These are phyloP conservation scores for Ceyx melanurus DNA, from an alignment of 2,113 vertebrate species.

Conservation along the genomic window DNA sequence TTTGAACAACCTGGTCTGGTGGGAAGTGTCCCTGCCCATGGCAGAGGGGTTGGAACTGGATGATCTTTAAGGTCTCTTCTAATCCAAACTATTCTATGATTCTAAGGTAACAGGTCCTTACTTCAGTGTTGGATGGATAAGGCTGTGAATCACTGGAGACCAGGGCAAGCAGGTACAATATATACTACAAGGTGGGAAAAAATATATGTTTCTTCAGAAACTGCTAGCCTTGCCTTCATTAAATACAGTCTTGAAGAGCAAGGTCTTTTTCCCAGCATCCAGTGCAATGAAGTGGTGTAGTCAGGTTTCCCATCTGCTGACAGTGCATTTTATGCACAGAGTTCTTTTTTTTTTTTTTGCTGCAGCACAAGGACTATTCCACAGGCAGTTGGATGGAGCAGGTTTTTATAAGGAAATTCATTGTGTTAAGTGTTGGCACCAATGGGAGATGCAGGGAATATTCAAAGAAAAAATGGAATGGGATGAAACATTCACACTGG, in stretches of 20 bases:
- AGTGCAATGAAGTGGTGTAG: no score
- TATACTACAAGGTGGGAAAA: background rate
- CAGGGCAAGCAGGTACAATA: background rate
- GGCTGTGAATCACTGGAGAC: background rate
- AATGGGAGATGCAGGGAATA: background rate
- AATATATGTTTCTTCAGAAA: background rate
- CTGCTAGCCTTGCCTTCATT: background rate
- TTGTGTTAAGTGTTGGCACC: background rate
- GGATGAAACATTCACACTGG: background rate
- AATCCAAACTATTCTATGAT: background rate
- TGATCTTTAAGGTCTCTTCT: no score
- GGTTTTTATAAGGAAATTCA: background rate
- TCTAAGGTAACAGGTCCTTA: background rate
- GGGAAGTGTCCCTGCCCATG: no score
- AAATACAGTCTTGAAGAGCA: background rate
- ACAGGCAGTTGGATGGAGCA: background rate
- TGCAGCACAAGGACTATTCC: background rate
- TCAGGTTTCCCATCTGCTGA: background rate
- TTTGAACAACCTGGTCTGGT: no score
- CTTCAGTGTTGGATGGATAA: background rate
- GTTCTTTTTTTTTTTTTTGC: background rate
- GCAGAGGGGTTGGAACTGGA: no score
- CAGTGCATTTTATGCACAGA: rapidly evolving
- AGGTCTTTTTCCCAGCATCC: background rate
- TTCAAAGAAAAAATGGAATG: background rate